Conservation (phyloP, 2,797 vertebrate species). For the Typhlichthys eigenmanni region DNA sequence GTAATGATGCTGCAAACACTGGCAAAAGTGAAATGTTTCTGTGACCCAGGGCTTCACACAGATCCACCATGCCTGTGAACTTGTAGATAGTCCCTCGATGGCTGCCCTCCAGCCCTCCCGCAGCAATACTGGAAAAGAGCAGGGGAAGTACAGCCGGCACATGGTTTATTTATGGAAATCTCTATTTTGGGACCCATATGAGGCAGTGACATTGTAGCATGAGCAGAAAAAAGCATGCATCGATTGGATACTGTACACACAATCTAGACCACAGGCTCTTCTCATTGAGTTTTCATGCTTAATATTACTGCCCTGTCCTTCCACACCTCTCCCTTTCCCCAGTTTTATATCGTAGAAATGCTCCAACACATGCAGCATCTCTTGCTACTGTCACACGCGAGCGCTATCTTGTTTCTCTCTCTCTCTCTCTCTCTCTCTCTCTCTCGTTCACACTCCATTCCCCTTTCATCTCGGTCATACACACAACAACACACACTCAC, state of each 20-base stretch:
- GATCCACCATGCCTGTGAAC: slow-evolving; percentile 31
- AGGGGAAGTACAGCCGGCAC: slow-evolving; percentile 63
- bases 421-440: slow-evolving; percentile 20
- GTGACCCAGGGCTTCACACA: slow-evolving; percentile 32
- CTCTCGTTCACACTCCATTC: slow-evolving; percentile 25
- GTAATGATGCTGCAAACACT: slow-evolving; percentile 11
- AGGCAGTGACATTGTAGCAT: slow-evolving; percentile 22
- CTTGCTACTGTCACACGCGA: slow-evolving; percentile 1
- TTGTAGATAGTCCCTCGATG: slow-evolving; percentile 21
- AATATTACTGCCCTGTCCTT: not conserved
- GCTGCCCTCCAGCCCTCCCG: slow-evolving; percentile 34
- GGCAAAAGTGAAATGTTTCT: slow-evolving; percentile 29
- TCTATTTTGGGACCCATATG: slow-evolving; percentile 59
- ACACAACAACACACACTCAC: slow-evolving; percentile 13
- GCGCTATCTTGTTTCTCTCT: slow-evolving; percentile 11
- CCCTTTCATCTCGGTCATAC: slow-evolving; percentile 10
- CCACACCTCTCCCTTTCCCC: not conserved
- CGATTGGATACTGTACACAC: slow-evolving; percentile 29
- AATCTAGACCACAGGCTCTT: not conserved
- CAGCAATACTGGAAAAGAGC: slow-evolving; percentile 47
- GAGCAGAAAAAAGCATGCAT: slow-evolving; percentile 35
- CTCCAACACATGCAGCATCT: slow-evolving; percentile 2
- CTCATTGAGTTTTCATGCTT: not conserved
- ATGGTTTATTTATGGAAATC: slow-evolving; percentile 71
- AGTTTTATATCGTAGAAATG: slow-evolving; percentile 15